Base-by-base conservation (phyloP, 2,113 vertebrate species). In the Thunnus thynnus region DNA sequence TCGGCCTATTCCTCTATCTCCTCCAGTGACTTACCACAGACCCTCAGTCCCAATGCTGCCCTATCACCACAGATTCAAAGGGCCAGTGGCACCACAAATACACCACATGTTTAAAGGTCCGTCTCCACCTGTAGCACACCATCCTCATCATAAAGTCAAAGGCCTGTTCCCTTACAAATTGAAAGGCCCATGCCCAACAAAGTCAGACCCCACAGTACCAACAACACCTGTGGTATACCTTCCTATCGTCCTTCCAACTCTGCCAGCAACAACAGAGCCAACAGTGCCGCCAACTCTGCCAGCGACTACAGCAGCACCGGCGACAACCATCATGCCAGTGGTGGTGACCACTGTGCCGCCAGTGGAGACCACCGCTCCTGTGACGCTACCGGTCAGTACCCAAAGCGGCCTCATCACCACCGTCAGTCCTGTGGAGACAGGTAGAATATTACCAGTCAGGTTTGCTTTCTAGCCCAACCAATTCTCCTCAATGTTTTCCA, bases 401-500 rank as follows among this genome's bases (percentile, higher is more conserved):
- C 92, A 93, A 86, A 91, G 90, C 85, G 92, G 89, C 92, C 71
- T 86, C 93, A 86, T 83, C 90, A 87, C 92, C 92, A 91, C 83
- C 93, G 0, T 90, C 92, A 92, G 87, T 92, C 83, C 91, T 92
- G 88, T 88, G 92, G 92, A 93, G 88, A 94, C 94, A 95, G 95
- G 95, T 95, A 96, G 93, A 94, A 91, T 50, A 91, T 90, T 88
- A 87, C 83, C 86, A 82, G 89, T 82, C 80, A 87, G 92, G 92
- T 92, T 90, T 86, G 56, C 60, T 88, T 86, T 86, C 60, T 68
- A 86, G 83, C 60, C 72, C 78, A 83, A 85, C 20, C 58, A 68
- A 71, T 85, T 46, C 72, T 75, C 55, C 46, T 56, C 32, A 56
- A 25, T 83, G 70, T 48, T 83, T 89, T 87, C 7, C 50, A 82